Evolutionary conservation across 92 coral and sea anemone species (phyloP).

Genomic region (Pocillopora grandis): DNA sequence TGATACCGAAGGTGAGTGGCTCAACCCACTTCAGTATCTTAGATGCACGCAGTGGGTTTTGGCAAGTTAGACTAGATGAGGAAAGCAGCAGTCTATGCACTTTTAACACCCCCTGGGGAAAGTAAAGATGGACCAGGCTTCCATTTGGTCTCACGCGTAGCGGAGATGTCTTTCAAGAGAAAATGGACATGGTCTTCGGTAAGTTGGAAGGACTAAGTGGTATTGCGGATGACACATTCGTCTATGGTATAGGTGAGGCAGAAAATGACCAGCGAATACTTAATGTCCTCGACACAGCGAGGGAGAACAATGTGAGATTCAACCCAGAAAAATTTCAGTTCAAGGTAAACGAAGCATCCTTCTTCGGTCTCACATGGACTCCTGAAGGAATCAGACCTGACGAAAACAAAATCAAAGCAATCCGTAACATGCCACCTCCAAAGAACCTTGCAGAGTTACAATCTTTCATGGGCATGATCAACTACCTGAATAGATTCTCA

Average conservation of each 20-base stretch:
- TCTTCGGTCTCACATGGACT: conserved; percentile 62
- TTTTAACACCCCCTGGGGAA: conserved; percentile 70
- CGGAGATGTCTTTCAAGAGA: conserved; percentile 59
- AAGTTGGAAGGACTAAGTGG: conserved; percentile 49
- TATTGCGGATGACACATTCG: conserved; percentile 67
- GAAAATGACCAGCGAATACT: conserved; percentile 62
- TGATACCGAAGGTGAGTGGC: conserved; percentile 55
- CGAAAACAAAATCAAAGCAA: conserved; percentile 37
- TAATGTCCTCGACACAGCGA: conserved; percentile 4
- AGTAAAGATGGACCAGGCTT: conserved; percentile 53
- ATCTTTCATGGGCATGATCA: too few relatives aligned
- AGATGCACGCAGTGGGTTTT: conserved; percentile 65
- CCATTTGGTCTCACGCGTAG: conserved; percentile 54
- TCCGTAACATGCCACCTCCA: conserved; percentile 53
- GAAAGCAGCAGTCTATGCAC: conserved; percentile 61
- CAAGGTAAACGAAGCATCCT: conserved; percentile 57
- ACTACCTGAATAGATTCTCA: too few relatives aligned
- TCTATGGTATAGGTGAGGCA: conserved; percentile 39
- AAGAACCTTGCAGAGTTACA: too few relatives aligned
- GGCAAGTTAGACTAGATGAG: conserved; percentile 52
- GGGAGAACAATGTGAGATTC: too few relatives aligned
- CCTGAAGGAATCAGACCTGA: conserved; percentile 41
- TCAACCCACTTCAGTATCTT: conserved; percentile 61
- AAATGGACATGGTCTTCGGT: conserved; percentile 58
- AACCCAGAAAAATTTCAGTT: conserved; percentile 57